Percentiles rank a stretch among this genome's conserved stretches.
phyloP scores from a whole-genome alignment of 2,888 invertebrate species.

The Strigamia transsilvanica region DNA sequence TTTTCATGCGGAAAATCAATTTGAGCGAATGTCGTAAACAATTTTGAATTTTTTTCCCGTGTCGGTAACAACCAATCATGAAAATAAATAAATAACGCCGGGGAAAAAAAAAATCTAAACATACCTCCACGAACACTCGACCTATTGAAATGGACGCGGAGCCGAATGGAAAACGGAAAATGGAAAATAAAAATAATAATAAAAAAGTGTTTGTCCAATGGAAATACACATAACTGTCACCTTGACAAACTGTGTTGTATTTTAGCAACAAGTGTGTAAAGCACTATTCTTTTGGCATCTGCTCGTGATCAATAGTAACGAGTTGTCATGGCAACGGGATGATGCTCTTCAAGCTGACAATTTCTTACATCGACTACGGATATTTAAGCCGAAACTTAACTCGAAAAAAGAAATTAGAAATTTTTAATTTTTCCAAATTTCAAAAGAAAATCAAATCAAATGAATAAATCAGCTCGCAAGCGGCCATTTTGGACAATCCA shows the following conservation, averaged over 20 bases:
- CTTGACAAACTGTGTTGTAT: background rate
- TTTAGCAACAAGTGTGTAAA: constrained; percentile 8
- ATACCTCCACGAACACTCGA: too few species aligned
- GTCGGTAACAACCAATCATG: too few species aligned
- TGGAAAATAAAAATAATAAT: too few species aligned
- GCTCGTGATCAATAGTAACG: background rate
- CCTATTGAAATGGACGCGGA: too few species aligned
- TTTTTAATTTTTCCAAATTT: too few species aligned
- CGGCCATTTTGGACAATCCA: background rate
- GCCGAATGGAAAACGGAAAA: background rate
- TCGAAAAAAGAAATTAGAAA: too few species aligned
- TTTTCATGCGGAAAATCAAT: background rate
- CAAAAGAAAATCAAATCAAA: too few species aligned
- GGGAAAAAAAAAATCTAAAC: too few species aligned
- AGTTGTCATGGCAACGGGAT: constrained; percentile 1
- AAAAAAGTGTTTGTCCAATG: background rate
- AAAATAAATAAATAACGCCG: too few species aligned
- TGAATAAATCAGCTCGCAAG: too few species aligned
- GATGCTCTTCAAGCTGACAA: constrained; percentile 8
- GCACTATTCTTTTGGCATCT: constrained; percentile 2
- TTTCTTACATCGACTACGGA: background rate
- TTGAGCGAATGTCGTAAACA: background rate
- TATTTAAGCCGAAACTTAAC: too few species aligned
- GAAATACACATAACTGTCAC: background rate
- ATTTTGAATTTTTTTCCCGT: too few species aligned